phyloP scores from a whole-genome alignment of 1,140 invertebrate genomes.

The Plectrocnemia conspersa region DNA sequence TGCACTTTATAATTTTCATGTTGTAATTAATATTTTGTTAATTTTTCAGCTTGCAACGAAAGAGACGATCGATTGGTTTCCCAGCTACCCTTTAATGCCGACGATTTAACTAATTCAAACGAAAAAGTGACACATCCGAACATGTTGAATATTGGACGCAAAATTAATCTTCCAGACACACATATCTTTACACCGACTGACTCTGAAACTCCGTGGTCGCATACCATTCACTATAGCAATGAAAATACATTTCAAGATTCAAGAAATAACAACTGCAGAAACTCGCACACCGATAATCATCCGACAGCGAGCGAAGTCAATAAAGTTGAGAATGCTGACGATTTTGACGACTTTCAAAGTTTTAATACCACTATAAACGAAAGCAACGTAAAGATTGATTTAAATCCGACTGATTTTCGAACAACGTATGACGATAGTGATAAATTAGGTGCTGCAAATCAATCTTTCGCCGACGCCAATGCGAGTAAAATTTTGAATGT shows the following conservation, averaged over 20 bases:
- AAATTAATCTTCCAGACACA: conserved; percentile 50
- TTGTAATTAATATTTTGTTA: conserved; percentile 16
- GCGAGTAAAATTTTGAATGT: background rate
- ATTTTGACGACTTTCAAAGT: conserved; percentile 48
- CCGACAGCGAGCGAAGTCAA: background rate
- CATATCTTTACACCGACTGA: conserved; percentile 51
- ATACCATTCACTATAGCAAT: conserved; percentile 49
- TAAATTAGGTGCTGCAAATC: background rate
- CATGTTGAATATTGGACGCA: conserved; percentile 37
- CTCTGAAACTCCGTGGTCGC: conserved; percentile 49
- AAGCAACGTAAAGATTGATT: background rate
- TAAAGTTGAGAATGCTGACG: conserved; percentile 40
- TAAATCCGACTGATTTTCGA: background rate
- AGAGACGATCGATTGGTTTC: conserved; percentile 29
- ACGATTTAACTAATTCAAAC: too few relatives aligned
- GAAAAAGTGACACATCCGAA: conserved; percentile 16
- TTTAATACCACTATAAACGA: background rate
- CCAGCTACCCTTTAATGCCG: too few relatives aligned
- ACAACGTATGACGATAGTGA: background rate
- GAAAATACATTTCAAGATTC: conserved; percentile 21
- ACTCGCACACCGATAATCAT: background rate
- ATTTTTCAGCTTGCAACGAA: conserved; percentile 45
- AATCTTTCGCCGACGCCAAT: background rate
- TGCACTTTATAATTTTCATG: conserved; percentile 1
- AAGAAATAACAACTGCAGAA: background rate